A percentile compares a stretch with the other conserved stretches of the same genome.
phyloP scores from a whole-genome alignment of 2,797 vertebrate genomes.

The Eidolon dupreanum region DNA sequence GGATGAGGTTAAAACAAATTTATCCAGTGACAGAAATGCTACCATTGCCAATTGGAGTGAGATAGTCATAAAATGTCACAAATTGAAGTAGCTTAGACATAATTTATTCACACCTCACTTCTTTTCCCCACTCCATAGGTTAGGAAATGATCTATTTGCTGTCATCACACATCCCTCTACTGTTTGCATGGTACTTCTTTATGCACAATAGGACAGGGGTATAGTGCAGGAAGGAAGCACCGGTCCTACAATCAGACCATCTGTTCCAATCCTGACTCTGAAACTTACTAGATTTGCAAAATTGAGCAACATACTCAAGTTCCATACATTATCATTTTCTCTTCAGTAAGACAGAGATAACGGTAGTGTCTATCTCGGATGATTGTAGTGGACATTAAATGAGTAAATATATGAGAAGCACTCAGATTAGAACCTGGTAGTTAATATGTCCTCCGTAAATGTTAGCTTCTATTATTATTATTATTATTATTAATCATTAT shows the following conservation, averaged over 20 bases:
- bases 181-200: accelerated
- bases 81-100: neutral
- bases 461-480: neutral
- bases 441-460: neutral
- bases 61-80: neutral
- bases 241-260: neutral
- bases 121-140: neutral
- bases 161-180: neutral
- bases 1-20: neutral
- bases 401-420: neutral
- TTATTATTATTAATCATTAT: neutral
- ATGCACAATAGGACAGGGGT: neutral
- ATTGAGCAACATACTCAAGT: neutral
- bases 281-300: neutral
- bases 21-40: neutral
- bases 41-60: neutral
- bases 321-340: accelerated
- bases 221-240: no score
- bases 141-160: neutral
- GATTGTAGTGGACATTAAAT: neutral
- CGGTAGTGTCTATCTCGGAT: neutral
- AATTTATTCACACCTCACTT: neutral
- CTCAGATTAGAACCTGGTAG: neutral
- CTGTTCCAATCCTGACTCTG: neutral
- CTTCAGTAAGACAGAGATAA: neutral